Evolutionary conservation across 2,888 invertebrate species (phyloP), one percentile per base, ranked within the genome.

Genomic region (Syritta pipiens): DNA sequence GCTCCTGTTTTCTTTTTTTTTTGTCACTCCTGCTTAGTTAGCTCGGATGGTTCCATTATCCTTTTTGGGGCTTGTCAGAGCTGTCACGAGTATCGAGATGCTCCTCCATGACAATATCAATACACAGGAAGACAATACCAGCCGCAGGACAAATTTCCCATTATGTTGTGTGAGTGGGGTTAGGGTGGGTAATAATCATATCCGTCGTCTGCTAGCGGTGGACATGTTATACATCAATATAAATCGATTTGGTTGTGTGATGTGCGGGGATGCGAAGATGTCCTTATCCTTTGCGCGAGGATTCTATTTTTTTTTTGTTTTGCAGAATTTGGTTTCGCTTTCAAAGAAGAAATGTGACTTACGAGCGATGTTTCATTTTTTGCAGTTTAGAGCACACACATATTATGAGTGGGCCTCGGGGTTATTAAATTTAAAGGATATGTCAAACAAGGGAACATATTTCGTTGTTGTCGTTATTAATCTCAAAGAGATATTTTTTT

Each of bases 371-470:
- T n/a, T n/a, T n/a, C n/a, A n/a, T n/a, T n/a, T n/a, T n/a, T n/a
- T n/a, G n/a, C n/a, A n/a, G n/a, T n/a, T n/a, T n/a, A n/a, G n/a
- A n/a, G n/a, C n/a, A n/a, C n/a, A n/a, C n/a, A n/a, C n/a, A n/a
- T 37, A 32, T 57, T 35, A 30, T 75, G 46, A 59, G 40, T 44
- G 40, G 2, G 53, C 77, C 77, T 28, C 42, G 37, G 72, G 77
- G 72, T 65, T 72, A 72, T 79, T 67, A 72, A 79, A 79, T 72
- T 72, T 79, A 60, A 67, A 67, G 67, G 67, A 79, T 67, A 60
- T 71, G 65, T 67, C 71, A 77, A 59, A 67, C 55, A 77, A 72
- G 69, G 10, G 10, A 30, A 51, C 44, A 60, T 40, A 68, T 49
- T 32, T 24, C 48, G 28, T 28, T 28, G 60, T 46, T 69, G 35